Conservation (phyloP, 2,113 vertebrate species). For the Clarias batrachus region DNA sequence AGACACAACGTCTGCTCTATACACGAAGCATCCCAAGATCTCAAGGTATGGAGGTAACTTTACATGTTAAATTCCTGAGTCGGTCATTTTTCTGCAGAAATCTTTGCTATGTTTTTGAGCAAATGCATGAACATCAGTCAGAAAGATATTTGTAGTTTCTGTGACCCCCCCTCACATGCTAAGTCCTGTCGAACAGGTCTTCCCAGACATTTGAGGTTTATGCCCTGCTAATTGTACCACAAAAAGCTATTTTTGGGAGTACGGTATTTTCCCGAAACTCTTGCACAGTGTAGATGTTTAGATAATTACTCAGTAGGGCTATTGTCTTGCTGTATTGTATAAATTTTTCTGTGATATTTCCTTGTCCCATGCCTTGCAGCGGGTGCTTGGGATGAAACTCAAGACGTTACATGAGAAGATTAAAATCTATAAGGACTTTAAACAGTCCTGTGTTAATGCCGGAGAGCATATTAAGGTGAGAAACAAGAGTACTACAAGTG, state of each 20-base stretch:
- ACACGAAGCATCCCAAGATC: conserved; percentile 35
- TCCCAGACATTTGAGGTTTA: background rate
- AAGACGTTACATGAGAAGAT: conserved; percentile 35
- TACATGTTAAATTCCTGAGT: background rate
- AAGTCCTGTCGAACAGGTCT: conserved; percentile 44
- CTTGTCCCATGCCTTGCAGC: conserved; percentile 9
- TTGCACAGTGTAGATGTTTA: background rate
- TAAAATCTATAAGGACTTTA: conserved; percentile 9
- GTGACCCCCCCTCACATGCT: background rate
- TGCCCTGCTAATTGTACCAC: background rate
- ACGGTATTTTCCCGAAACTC: background rate
- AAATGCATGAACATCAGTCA: background rate
- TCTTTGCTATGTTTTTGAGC: background rate
- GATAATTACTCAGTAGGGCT: background rate
- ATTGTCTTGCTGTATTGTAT: too few species aligned
- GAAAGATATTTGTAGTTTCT: background rate
- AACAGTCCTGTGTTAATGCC: conserved; percentile 41
- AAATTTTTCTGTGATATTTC: background rate
- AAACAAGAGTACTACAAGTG: background rate
- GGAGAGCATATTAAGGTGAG: conserved; percentile 40
- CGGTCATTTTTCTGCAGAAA: background rate
- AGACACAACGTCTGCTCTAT: conserved; percentile 34
- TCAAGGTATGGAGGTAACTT: conserved; percentile 35
- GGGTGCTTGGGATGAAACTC: conserved; percentile 37
- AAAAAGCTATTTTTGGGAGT: background rate